phyloP scores from a whole-genome alignment of 2,888 invertebrate species.

The Cheilosia urbana region DNA sequence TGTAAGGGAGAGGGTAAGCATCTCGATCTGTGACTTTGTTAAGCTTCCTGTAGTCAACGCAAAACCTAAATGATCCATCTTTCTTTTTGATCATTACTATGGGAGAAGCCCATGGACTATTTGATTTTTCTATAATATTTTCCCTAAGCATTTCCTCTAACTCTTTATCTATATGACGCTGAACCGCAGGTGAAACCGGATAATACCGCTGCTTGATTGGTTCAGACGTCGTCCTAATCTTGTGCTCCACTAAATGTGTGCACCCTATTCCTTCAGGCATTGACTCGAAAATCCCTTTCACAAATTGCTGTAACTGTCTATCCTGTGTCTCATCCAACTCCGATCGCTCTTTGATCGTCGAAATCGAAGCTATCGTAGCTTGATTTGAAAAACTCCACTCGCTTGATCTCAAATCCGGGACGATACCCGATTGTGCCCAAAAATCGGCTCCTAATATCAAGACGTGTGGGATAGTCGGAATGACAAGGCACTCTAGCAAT shows the following conservation, averaged over 20 bases:
- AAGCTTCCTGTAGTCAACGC: neutral
- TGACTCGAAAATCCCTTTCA: no score
- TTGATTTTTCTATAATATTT: no score
- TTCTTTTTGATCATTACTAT: slow-evolving; percentile 2
- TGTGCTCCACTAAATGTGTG: no score
- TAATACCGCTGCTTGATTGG: no score
- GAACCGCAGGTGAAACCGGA: no score
- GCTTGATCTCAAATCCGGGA: slow-evolving; percentile 6
- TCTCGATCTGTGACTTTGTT: neutral
- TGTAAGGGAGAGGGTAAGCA: neutral
- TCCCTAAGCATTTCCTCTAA: no score
- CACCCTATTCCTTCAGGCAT: no score
- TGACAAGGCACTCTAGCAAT: neutral
- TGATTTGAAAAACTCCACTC: no score
- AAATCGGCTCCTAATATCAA: neutral
- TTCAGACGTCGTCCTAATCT: no score
- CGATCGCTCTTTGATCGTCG: neutral
- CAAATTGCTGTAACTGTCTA: no score
- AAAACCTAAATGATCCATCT: neutral
- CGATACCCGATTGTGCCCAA: neutral
- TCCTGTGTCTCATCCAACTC: neutral
- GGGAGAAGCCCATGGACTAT: neutral
- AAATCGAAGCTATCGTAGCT: neutral
- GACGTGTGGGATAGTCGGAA: neutral
- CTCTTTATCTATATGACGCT: no score